phyloP scores from a whole-genome alignment of 1,140 invertebrate genomes.

The Conus ventricosus region DNA sequence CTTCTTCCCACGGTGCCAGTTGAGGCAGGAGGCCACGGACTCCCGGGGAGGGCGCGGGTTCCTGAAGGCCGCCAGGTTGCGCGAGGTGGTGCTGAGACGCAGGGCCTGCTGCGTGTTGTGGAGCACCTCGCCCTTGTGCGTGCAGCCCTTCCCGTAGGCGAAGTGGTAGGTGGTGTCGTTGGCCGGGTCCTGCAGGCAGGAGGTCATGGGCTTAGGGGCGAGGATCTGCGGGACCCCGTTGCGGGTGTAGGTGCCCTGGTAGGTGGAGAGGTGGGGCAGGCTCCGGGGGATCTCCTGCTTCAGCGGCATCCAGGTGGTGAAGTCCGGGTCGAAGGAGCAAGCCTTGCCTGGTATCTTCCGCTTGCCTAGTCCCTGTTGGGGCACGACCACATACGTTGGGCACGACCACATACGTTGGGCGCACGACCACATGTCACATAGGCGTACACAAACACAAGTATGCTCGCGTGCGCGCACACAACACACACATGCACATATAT shows the following conservation, averaged over 20 bases:
- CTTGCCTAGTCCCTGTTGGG: conserved; percentile 70
- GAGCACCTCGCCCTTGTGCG: conserved; percentile 59
- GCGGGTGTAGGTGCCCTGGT: conserved; percentile 61
- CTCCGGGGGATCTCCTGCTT: conserved; percentile 55
- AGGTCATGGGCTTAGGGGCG: conserved; percentile 53
- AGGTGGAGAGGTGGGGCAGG: conserved; percentile 61
- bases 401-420: too few species aligned
- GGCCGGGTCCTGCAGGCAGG: conserved; percentile 64
- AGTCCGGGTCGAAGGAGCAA: conserved; percentile 62
- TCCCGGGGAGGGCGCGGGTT: conserved; percentile 54
- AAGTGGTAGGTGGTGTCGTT: conserved; percentile 67
- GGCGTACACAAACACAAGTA: neutral
- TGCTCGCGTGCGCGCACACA: neutral
- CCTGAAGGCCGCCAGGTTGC: conserved; percentile 55
- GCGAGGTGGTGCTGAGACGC: conserved; percentile 53
- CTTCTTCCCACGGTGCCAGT: conserved; percentile 53
- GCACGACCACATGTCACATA: too few species aligned
- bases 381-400: conserved; percentile 26
- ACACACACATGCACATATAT: neutral
- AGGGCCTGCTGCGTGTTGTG: conserved; percentile 63
- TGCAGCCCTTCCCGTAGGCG: conserved; percentile 58
- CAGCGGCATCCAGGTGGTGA: conserved; percentile 68
- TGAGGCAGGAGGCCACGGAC: conserved; percentile 67
- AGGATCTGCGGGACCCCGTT: conserved; percentile 54
- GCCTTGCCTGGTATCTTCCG: conserved; percentile 58